These are phyloP conservation scores for Leucania comma DNA, from an alignment of 2,888 invertebrate species.

Conservation along the genomic window DNA sequence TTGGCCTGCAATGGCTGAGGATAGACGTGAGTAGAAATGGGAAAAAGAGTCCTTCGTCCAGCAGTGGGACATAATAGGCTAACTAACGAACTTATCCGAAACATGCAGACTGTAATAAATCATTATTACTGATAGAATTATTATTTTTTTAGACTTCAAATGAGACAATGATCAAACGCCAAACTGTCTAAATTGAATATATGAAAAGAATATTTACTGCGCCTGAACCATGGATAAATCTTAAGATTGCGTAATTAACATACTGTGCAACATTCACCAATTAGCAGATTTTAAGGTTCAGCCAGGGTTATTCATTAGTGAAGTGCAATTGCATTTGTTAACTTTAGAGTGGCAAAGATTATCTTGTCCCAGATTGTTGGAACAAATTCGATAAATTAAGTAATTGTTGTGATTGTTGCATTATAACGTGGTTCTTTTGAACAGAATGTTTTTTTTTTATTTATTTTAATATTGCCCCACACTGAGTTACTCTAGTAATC, in stretches of 20 bases:
- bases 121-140: background rate
- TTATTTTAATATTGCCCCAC: too few species aligned
- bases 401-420: background rate
- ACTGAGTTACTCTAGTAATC: too few species aligned
- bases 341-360: slow-evolving; percentile 2
- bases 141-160: too few species aligned
- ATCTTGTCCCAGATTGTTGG: slow-evolving; percentile 14
- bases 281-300: slow-evolving; percentile 38
- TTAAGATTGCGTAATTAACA: slow-evolving; percentile 6
- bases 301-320: slow-evolving; percentile 26
- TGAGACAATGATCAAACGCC: background rate
- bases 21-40: too few species aligned
- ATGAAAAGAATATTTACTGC: slow-evolving; percentile 5
- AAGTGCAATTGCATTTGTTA: slow-evolving; percentile 24
- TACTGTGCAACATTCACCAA: slow-evolving; percentile 13
- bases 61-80: too few species aligned
- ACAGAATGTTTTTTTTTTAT: too few species aligned
- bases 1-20: too few species aligned
- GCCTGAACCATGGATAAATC: background rate
- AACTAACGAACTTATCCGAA: too few species aligned
- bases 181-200: background rate
- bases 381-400: slow-evolving; percentile 27
- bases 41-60: too few species aligned
- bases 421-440: too few species aligned
- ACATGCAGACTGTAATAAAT: background rate